Conservation (phyloP, 2,888 invertebrate species). For the Chrysotoxum bicinctum region DNA sequence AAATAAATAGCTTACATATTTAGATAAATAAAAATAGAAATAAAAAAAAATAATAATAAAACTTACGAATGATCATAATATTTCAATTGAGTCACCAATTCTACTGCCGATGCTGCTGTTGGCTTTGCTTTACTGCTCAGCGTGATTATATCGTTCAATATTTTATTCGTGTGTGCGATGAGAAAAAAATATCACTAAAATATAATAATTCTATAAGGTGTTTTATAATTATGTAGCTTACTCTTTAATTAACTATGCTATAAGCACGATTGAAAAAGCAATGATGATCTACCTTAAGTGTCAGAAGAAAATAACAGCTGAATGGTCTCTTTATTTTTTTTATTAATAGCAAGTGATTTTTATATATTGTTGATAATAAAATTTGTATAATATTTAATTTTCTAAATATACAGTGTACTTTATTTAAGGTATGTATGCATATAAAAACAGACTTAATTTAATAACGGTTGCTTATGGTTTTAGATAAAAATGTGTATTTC, state of each 20-base stretch:
- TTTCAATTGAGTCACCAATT: slow-evolving; percentile 49
- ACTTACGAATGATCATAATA: slow-evolving; percentile 58
- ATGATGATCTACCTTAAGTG: neutral
- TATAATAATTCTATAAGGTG: slow-evolving; percentile 20
- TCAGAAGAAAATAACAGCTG: neutral
- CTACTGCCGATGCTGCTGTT: slow-evolving; percentile 42
- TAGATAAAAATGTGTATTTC: neutral
- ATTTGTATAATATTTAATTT: slow-evolving; percentile 35
- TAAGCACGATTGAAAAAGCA: neutral
- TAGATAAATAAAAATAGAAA: neutral
- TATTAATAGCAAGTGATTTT: slow-evolving; percentile 44
- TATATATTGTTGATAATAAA: slow-evolving; percentile 37
- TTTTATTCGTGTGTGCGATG: slow-evolving; percentile 31
- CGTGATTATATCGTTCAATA: slow-evolving; percentile 52
- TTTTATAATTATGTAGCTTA: neutral
- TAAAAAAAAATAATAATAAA: slow-evolving; percentile 13
- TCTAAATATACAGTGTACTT: slow-evolving; percentile 31
- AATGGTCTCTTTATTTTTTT: neutral
- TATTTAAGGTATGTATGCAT: slow-evolving; percentile 8
- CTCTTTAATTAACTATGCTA: neutral
- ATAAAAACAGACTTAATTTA: slow-evolving; percentile 35
- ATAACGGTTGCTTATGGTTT: neutral
- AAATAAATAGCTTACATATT: neutral
- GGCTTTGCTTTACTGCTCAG: slow-evolving; percentile 54
- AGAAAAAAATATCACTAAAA: slow-evolving; percentile 32